Conservation (phyloP, 2,888 invertebrate species). For the Smittia aterrima region DNA sequence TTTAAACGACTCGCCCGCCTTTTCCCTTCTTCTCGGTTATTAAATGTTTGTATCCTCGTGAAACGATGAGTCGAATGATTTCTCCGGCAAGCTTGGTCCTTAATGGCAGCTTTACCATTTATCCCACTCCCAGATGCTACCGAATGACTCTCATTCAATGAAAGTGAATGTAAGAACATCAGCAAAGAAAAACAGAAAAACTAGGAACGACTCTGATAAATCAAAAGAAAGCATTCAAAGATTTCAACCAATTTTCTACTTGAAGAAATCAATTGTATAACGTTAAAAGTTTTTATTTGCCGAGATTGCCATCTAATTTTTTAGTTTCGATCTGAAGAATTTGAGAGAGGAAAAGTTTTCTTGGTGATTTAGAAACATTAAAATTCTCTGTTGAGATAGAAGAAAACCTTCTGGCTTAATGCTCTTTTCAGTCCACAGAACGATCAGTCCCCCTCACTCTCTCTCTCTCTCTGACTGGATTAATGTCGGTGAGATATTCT, state of each 20-base stretch:
- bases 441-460: conserved; percentile 3
- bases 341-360: background rate
- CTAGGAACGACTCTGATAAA: background rate
- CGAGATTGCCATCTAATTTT: background rate
- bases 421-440: conserved; percentile 1
- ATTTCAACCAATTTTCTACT: conserved; percentile 37
- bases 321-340: background rate
- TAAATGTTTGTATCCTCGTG: background rate
- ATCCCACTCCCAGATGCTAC: conserved; percentile 14
- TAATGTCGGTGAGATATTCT: conserved; percentile 30
- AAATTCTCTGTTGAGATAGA: background rate
- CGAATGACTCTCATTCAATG: background rate
- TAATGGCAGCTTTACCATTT: conserved; percentile 20
- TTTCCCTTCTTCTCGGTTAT: background rate
- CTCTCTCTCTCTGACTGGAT: no score
- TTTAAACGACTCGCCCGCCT: background rate
- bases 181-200: background rate
- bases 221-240: background rate
- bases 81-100: background rate
- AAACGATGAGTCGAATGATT: background rate
- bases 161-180: background rate
- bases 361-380: background rate
- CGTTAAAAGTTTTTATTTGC: background rate
- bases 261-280: conserved; percentile 19
- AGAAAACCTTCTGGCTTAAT: conserved; percentile 32